These are phyloP conservation scores for Nemotelus pantherinus DNA, from an alignment of 2,888 invertebrate genomes.

Conservation along the genomic window DNA sequence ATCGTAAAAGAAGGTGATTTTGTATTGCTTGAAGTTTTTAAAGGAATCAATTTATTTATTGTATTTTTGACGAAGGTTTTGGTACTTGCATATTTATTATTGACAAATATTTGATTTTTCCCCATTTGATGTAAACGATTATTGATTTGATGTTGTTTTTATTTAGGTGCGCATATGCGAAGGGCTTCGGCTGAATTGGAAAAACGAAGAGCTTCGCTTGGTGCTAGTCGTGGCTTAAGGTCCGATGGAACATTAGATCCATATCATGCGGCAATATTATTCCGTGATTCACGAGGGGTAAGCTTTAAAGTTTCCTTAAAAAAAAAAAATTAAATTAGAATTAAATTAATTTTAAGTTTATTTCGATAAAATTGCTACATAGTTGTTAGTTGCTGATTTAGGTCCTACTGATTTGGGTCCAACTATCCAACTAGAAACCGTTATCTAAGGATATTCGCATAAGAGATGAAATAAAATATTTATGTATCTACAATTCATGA, in stretches of 20 bases:
- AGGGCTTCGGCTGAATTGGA: conserved; percentile 82
- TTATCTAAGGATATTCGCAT: too few relatives aligned
- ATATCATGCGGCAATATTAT: conserved; percentile 88
- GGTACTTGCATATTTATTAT: conserved; percentile 31
- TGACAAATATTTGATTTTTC: background rate
- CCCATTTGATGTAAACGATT: conserved; percentile 22
- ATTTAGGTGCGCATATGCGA: conserved; percentile 78
- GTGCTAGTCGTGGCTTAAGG: conserved; percentile 66
- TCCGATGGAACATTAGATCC: conserved; percentile 84
- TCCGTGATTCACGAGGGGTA: conserved; percentile 92
- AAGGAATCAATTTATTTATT: background rate
- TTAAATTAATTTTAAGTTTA: too few relatives aligned
- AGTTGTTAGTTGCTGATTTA: too few relatives aligned
- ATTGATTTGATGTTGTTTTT: conserved; percentile 52
- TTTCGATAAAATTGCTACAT: too few relatives aligned
- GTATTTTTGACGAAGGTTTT: conserved; percentile 1
- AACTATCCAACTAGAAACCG: too few relatives aligned
- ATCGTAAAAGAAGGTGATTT: conserved; percentile 78
- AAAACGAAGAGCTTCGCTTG: conserved; percentile 80
- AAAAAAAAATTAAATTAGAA: background rate
- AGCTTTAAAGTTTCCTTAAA: conserved; percentile 64
- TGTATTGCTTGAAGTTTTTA: background rate
- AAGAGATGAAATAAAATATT: too few relatives aligned
- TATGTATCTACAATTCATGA: too few relatives aligned
- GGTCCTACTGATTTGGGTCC: too few relatives aligned